Base-by-base conservation (phyloP, 2,888 invertebrate genomes). In the Cecidostiba fungosa region DNA sequence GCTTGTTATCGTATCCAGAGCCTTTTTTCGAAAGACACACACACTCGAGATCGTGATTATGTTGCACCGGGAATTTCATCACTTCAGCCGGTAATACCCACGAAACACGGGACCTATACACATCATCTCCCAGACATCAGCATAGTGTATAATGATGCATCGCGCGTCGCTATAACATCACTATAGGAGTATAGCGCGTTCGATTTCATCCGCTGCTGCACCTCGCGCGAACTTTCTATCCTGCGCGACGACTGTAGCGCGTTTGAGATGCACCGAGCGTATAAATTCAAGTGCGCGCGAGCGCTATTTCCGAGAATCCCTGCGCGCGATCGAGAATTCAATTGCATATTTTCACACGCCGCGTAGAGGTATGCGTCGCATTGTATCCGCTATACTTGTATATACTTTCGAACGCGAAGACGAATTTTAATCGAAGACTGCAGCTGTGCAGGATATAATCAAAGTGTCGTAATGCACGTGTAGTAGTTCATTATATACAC, bases 271-370 rank as follows among this genome's bases (percentile, higher is more conserved):
- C 82, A 19, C 66, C 23, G 43, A 69, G 76, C 82, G 82, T 76
- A n/a, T n/a, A n/a, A 76, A 26, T 29, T 78, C n/a, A 43, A 69
- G 54, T 72, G 78, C 50, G 70, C 69, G 69, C 43, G 54, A 5
- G 73, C 81, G 47, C 50, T 23, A 23, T 78, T 84, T 84, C 84
- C 84, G 84, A 78, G 84, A 84, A 84, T 84, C 70, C 70, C 59
- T 59, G 69, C 47, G 6, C 69, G 3, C 36, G 39, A 43, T 77
- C 84, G 78, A 50, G 50, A 66, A 74, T 79, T 50, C 79, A 77
- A 77, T 82, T 70, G 83, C 77, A 77, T 83, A 83, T 83, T 72
- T 59, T 72, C 62, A 54, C 82, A 19, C 81, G 39, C 39, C 47
- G 50, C 59, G 39, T 0, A 2, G 26, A 26, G 66, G 66, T 29